phyloP scores from a whole-genome alignment of 2,113 vertebrate genomes.

The Meles meles region DNA sequence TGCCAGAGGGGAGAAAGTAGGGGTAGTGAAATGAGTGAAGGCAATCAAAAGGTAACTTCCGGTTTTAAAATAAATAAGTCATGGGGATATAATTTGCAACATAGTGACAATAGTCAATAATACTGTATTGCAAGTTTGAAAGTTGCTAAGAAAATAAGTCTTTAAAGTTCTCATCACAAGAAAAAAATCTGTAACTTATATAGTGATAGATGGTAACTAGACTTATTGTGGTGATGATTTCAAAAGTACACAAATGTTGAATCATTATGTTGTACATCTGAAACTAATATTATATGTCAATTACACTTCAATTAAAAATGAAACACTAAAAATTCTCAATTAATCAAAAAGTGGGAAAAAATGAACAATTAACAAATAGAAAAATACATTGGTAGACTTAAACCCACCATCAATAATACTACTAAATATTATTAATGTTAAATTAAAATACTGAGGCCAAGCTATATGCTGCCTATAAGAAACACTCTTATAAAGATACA shows the following conservation, averaged over 20 bases:
- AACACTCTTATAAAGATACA: too few relatives aligned
- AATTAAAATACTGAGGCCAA: background rate
- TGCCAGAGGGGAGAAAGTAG: background rate
- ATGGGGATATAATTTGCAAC: background rate
- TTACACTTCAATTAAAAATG: background rate
- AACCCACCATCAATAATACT: background rate
- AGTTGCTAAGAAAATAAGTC: background rate
- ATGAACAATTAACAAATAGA: background rate
- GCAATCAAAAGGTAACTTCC: background rate
- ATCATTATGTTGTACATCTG: background rate
- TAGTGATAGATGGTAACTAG: background rate
- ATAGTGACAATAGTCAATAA: background rate
- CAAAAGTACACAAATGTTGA: background rate
- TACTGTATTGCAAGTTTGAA: background rate
- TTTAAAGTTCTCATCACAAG: background rate
- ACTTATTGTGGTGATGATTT: background rate
- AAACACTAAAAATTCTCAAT: background rate
- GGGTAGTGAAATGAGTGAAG: background rate
- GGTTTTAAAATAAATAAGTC: background rate
- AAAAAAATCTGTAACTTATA: background rate
- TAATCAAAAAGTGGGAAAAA: background rate
- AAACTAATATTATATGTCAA: background rate
- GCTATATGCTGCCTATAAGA: background rate
- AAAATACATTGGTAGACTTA: background rate
- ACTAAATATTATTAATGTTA: background rate